A percentile compares a stretch with the other conserved stretches of the same genome.
These are phyloP conservation scores for Kradibia gibbosae DNA, from an alignment of 1,140 invertebrate genomes.

Conservation along the genomic window DNA sequence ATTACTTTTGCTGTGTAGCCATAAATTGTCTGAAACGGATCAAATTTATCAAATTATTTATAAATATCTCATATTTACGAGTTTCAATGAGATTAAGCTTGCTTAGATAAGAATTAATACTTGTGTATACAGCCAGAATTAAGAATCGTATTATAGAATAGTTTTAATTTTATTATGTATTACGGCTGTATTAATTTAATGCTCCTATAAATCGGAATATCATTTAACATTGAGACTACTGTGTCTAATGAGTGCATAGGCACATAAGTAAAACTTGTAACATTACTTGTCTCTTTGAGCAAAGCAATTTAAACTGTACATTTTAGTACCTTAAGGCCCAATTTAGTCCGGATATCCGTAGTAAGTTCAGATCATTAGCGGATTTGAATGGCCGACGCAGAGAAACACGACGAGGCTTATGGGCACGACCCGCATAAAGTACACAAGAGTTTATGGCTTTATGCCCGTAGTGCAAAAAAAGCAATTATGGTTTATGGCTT, in stretches of 20 bases:
- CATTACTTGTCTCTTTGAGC: not conserved
- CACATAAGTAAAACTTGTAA: not conserved
- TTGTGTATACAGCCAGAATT: not conserved
- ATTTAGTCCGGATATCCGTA: slow-evolving; percentile 47
- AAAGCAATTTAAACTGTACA: not conserved
- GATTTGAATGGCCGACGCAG: slow-evolving; percentile 23
- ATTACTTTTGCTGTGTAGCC: not conserved
- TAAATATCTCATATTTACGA: slow-evolving; percentile 10
- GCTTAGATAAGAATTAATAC: not conserved
- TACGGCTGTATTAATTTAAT: not conserved
- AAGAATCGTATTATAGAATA: not conserved
- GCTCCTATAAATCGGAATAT: not conserved
- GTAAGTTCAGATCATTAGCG: slow-evolving; percentile 39
- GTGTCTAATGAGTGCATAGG: not conserved
- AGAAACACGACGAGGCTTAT: not conserved
- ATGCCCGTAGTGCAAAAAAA: slow-evolving; percentile 45
- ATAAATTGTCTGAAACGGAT: not conserved
- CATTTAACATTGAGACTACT: not conserved
- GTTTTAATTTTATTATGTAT: not conserved
- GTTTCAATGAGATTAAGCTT: not conserved
- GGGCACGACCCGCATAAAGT: slow-evolving; percentile 14
- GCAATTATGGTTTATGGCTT: slow-evolving; percentile 53
- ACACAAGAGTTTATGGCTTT: slow-evolving; percentile 55
- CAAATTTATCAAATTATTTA: slow-evolving; percentile 26
- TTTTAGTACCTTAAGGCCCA: slow-evolving; percentile 22